Evolutionary conservation across 2,113 vertebrate species (phyloP).

Genomic region (Chascanopsetta lugubris): DNA sequence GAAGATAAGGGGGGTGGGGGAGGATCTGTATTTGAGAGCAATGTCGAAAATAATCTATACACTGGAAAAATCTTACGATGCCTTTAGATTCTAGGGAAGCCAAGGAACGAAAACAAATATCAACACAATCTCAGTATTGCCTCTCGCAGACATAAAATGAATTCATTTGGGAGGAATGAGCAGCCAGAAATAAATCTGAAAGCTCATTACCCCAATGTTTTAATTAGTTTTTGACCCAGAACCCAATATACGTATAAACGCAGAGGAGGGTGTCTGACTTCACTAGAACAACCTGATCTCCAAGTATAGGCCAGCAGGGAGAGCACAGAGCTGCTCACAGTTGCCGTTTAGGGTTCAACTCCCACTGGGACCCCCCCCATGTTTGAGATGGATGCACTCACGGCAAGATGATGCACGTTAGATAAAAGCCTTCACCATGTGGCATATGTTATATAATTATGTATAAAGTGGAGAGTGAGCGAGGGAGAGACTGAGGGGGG

Average conservation of each 20-base stretch:
- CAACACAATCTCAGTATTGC: no score
- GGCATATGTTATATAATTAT: slow-evolving; percentile 26
- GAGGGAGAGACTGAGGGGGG: not conserved
- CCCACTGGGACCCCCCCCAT: slow-evolving; percentile 3
- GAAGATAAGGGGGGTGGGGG: no score
- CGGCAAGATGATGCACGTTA: slow-evolving; percentile 10
- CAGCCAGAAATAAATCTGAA: not conserved
- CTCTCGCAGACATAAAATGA: not conserved
- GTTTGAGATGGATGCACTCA: not conserved
- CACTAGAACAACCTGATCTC: not conserved
- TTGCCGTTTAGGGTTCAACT: slow-evolving; percentile 15
- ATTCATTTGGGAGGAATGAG: not conserved
- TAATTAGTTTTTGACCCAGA: not conserved
- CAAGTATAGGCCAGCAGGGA: no score
- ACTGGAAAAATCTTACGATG: no score
- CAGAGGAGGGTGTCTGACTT: not conserved
- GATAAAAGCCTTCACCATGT: slow-evolving; percentile 25
- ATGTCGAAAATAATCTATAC: no score
- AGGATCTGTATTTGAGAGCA: no score
- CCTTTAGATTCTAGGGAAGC: no score
- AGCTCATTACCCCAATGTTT: not conserved
- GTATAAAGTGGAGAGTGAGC: not conserved
- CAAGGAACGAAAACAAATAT: no score
- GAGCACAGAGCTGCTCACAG: not conserved
- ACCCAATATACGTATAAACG: not conserved